Percentiles rank a stretch among this genome's conserved stretches.
phyloP scores from a whole-genome alignment of 2,888 invertebrate genomes.

The Melanargia galathea region DNA sequence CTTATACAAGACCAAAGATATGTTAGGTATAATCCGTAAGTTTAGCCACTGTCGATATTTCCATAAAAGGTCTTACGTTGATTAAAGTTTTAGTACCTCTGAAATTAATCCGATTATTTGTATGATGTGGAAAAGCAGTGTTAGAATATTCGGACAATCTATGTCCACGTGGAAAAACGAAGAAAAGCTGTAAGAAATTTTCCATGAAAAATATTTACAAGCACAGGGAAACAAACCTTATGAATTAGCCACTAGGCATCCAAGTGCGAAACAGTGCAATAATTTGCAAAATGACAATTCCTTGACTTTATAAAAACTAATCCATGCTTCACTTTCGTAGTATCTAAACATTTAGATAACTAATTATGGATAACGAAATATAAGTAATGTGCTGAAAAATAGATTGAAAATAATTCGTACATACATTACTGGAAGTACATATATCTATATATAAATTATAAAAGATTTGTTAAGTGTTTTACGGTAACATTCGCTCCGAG shows the following conservation, averaged over 20 bases:
- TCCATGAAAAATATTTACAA: slow-evolving; percentile 31
- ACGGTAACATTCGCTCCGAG: background rate
- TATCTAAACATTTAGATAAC: slow-evolving; percentile 19
- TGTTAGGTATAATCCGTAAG: slow-evolving; percentile 28
- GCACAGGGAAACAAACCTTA: slow-evolving; percentile 39
- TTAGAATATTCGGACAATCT: slow-evolving; percentile 18
- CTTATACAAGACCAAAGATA: slow-evolving; percentile 28
- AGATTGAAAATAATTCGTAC: slow-evolving; percentile 14
- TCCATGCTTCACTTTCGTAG: slow-evolving; percentile 34
- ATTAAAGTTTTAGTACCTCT: slow-evolving; percentile 26
- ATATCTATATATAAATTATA: background rate
- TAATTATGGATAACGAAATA: slow-evolving; percentile 6
- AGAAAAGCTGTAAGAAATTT: slow-evolving; percentile 27
- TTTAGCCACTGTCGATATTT: slow-evolving; percentile 35
- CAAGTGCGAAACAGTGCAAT: slow-evolving; percentile 38
- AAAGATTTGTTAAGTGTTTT: slow-evolving; percentile 5
- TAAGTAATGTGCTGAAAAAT: slow-evolving; percentile 20
- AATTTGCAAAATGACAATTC: slow-evolving; percentile 33
- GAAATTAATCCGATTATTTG: slow-evolving; percentile 27
- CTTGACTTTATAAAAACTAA: slow-evolving; percentile 30
- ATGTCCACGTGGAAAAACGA: slow-evolving; percentile 32
- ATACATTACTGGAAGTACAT: slow-evolving; percentile 2
- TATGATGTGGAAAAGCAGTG: slow-evolving; percentile 19
- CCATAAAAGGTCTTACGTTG: slow-evolving; percentile 19
- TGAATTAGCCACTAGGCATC: slow-evolving; percentile 35